phyloP scores from a whole-genome alignment of 1,140 invertebrate genomes.

The Sminthurinus signatus region DNA sequence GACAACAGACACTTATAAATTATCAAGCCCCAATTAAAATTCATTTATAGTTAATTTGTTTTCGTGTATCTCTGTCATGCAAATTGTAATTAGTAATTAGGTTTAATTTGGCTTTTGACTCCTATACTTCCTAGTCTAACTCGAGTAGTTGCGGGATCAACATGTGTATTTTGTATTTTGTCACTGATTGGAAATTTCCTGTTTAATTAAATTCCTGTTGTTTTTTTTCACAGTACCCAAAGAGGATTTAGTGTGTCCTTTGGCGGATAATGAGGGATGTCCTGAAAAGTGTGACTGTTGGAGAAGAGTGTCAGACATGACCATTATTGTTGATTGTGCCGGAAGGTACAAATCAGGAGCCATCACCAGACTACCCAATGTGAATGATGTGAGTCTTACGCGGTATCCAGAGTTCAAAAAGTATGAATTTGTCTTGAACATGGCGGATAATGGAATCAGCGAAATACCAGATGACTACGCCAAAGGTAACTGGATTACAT shows the following conservation, averaged over 20 bases:
- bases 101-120: neutral
- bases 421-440: constrained; percentile 19
- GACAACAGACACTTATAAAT: no score
- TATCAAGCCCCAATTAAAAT: no score
- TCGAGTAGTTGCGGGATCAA: neutral
- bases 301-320: constrained; percentile 26
- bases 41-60: no score
- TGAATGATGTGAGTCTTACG: neutral
- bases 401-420: neutral
- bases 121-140: neutral
- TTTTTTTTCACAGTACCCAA: constrained; percentile 15
- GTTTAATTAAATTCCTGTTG: constrained; percentile 7
- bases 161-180: neutral
- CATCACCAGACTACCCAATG: no score
- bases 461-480: neutral
- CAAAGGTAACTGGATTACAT: constrained; percentile 12
- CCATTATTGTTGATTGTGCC: constrained; percentile 21
- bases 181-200: neutral
- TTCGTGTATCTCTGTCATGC: no score
- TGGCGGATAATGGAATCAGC: constrained; percentile 15
- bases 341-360: neutral
- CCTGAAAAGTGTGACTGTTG: constrained; percentile 29
- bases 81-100: no score
- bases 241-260: constrained; percentile 20
- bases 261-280: constrained; percentile 23